A percentile compares a stretch with the other conserved stretches of the same genome.
Evolutionary conservation across 2,797 vertebrate species (phyloP).

Genomic region (Rhodeus uyekii): DNA sequence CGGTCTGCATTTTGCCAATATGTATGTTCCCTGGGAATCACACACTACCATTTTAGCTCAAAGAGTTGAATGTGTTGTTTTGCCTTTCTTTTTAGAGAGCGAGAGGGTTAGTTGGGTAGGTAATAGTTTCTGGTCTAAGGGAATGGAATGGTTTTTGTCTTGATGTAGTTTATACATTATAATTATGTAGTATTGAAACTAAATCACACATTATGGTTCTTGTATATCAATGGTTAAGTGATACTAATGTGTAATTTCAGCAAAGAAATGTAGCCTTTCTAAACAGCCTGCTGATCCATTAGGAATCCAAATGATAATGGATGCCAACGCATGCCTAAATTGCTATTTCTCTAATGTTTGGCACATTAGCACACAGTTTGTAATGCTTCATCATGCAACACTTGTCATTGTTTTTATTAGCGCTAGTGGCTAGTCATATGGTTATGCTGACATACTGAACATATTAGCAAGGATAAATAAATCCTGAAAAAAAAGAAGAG

Average conservation of each 20-base stretch:
- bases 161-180: not conserved
- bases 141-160: not conserved
- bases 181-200: not conserved
- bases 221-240: not conserved
- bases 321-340: not conserved
- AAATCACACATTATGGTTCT: not conserved
- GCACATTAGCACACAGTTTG: not conserved
- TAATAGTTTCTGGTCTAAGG: not conserved
- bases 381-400: not conserved
- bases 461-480: not conserved
- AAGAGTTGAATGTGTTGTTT: not conserved
- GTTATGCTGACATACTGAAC: not conserved
- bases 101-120: not conserved
- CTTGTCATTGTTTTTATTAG: not conserved
- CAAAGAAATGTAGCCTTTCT: not conserved
- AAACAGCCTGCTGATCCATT: not conserved
- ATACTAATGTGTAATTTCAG: constrained; percentile 5
- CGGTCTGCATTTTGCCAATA: not conserved
- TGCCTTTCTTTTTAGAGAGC: not conserved
- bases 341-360: not conserved
- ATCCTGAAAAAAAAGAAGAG: not conserved
- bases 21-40: not conserved
- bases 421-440: not conserved
- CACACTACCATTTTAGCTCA: not conserved
- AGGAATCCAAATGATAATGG: not conserved